Evolutionary conservation across 2,888 invertebrate species (phyloP), one percentile per base, ranked within the genome.

Genomic region (Lumbricus terrestris): DNA sequence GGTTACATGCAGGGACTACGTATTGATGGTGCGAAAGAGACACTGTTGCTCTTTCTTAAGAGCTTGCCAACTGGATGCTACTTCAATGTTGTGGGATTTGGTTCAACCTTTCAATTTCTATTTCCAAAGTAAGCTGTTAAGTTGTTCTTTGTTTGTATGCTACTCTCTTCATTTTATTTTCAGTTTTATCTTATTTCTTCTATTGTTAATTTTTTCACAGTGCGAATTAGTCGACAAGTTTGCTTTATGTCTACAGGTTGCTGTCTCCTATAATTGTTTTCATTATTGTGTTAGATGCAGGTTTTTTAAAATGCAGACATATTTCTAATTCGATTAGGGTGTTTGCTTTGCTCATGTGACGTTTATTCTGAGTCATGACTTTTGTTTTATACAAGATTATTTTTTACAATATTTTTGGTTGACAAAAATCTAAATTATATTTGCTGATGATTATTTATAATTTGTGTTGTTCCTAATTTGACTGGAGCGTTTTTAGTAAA

Each of bases 31-130:
- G 94, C 93, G 13, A 93, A 92, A 85, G 93, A 93, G 33, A 92
- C 93, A 15, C 90, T 94, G 38, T 90, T 93, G 20, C 92, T 93
- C 34, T 93, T 94, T 90, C 90, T 94, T 34, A 94, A 93, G 90
- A 93, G 93, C 92, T 91, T 93, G 38, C 94, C 94, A 29, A 85
- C 92, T 0, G 92, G 91, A 38, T 94, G 93, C 88, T 92, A 91
- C 47, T 93, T 94, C 91, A 93, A 93, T 90, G 90, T 94, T 54
- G 90, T 93, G 42, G 92, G 93, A 82, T 94, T 94, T 93, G 93
- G 93, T 18, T 91, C 90, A 35, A 82, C 89, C 0, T 93, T 91
- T 91, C 54, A 93, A 34, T 91, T 91, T 15, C 92, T 95, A 20
- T 95, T 94, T 37, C 82, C 91, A 42, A 83, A 90, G 92, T 93